phyloP scores from a whole-genome alignment of 2,797 vertebrate species.

The Chaetodon trifasciatus region DNA sequence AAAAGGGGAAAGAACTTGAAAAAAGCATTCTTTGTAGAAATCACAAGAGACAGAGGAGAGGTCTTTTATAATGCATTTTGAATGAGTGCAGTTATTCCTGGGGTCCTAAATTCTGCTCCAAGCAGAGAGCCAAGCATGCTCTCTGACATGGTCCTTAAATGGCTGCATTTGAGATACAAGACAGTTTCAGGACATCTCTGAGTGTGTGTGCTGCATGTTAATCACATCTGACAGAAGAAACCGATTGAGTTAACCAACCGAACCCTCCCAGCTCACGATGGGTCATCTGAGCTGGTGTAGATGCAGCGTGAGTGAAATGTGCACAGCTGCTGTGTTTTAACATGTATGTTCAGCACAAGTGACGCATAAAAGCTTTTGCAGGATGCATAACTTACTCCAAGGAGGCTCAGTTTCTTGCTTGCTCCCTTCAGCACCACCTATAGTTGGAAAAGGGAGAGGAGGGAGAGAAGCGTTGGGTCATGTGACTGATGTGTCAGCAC shows the following conservation, averaged over 20 bases:
- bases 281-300: constrained; percentile 29
- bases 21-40: constrained; percentile 34
- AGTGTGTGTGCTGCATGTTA: constrained; percentile 31
- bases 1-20: not conserved
- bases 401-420: constrained; percentile 88
- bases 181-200: constrained; percentile 47
- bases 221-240: constrained; percentile 44
- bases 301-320: constrained; percentile 22
- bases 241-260: constrained; percentile 40
- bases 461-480: constrained; percentile 13
- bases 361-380: not conserved
- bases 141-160: constrained; percentile 31
- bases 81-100: constrained; percentile 68
- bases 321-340: constrained; percentile 2
- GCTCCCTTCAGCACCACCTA: constrained; percentile 90
- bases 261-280: constrained; percentile 26
- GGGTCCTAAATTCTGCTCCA: constrained; percentile 33
- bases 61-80: constrained; percentile 60
- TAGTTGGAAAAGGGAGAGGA: constrained; percentile 17
- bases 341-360: not conserved
- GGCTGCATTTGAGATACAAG: constrained; percentile 39
- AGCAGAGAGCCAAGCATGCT: constrained; percentile 22
- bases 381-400: constrained; percentile 82
- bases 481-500: constrained; percentile 47
- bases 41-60: constrained; percentile 29